Evolutionary conservation across 1,140 invertebrate genomes (phyloP), one percentile per base, ranked within the genome.

Genomic region (Geopemphigus sp.): DNA sequence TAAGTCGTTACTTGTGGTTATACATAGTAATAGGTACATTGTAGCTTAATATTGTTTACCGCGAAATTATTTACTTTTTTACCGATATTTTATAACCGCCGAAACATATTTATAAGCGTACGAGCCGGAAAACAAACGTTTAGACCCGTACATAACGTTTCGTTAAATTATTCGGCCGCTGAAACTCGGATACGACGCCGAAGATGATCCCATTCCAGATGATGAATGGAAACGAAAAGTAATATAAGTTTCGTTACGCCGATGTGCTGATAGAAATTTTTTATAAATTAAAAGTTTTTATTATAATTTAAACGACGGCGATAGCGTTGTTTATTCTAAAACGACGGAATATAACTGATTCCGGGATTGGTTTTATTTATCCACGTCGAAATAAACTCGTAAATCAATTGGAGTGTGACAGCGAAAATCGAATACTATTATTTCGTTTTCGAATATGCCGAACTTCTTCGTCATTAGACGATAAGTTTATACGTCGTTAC

Each of bases 371-470:
- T 19, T 74, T 74, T 56, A 24, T 74, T 74, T 39, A 56, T 74
- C 59, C 22, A 24, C 29, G 32, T 74, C 24, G 32, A 32, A 74
- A 74, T 57, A 57, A 74, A 59, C 72, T 56, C 72, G 56, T 74
- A 39, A 74, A 74, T 74, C 72, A 74, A 29, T 24, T 29, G 8
- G 26, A 74, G 14, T 57, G 6, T 74, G 72, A 74, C 72, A 74
- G 54, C 5, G 45, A 74, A 50, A 57, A 59, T 74, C n/a, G 54
- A 74, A 59, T 0, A 24, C 53, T 74, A 50, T 50, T 50, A 50
- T 50, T 50, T 50, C 39, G 39, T 59, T 59, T 74, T 10, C 24
- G 45, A 45, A 17, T 74, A 22, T 74, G 12, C 8, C 24, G 15
- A 22, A 39, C 32, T 59, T 57, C 39, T 57, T 6, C 39, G 22